A percentile compares a stretch with the other conserved stretches of the same genome.
These are phyloP conservation scores for Pangasius macronema DNA, from an alignment of 2,797 vertebrate species.

Conservation along the genomic window DNA sequence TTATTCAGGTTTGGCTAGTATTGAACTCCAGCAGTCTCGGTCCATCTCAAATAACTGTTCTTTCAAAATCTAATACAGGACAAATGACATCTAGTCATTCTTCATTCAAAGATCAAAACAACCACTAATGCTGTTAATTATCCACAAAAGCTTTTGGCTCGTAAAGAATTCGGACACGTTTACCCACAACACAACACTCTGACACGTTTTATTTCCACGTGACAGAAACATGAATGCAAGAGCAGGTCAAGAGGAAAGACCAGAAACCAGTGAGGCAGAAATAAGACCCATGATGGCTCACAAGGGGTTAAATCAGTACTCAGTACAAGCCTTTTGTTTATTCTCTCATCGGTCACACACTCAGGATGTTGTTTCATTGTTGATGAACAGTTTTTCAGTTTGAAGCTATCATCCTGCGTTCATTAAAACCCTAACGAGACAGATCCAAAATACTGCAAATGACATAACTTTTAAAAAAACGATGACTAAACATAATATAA, in stretches of 20 bases:
- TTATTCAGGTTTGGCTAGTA: not conserved
- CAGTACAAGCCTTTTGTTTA: not conserved
- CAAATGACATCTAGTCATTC: not conserved
- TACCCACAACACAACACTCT: no score
- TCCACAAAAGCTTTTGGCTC: not conserved
- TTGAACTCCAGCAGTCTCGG: not conserved
- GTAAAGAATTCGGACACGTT: not conserved
- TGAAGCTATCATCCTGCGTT: not conserved
- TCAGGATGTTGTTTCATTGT: not conserved
- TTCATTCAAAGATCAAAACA: not conserved
- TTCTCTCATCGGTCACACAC: no score
- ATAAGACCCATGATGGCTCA: not conserved
- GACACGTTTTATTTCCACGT: not conserved
- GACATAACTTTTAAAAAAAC: not conserved
- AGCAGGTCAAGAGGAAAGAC: not conserved
- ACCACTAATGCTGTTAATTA: not conserved
- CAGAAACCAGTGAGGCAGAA: not conserved
- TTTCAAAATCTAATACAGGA: not conserved
- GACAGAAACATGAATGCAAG: not conserved
- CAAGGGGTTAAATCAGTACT: not conserved
- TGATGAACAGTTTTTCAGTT: not conserved
- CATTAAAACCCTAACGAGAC: not conserved
- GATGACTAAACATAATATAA: not conserved
- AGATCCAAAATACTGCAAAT: not conserved
- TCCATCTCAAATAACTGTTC: not conserved